Conservation (phyloP, 2,113 vertebrate species). For the Erythrolamprus reginae region DNA sequence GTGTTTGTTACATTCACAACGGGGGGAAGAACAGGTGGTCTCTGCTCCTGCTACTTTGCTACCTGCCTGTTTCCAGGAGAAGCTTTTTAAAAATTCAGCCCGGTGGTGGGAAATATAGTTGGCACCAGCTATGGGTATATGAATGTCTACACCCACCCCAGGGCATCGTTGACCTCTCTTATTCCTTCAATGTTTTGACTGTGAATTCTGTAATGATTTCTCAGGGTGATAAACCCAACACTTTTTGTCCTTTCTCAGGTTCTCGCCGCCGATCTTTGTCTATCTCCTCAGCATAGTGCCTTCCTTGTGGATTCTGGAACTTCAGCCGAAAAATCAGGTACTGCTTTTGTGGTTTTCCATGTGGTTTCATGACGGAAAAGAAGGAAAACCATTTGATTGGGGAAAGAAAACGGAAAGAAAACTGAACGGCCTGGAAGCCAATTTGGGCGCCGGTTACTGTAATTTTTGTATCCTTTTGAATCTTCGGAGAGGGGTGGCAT, state of each 20-base stretch:
- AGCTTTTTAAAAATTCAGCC: background rate
- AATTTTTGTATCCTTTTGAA: no score
- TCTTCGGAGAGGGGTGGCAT: no score
- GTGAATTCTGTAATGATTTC: background rate
- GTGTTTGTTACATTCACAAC: no score
- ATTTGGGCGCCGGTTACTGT: no score
- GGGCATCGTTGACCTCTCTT: constrained; percentile 11
- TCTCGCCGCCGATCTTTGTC: constrained; percentile 90
- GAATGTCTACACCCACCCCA: background rate
- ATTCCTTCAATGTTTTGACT: background rate
- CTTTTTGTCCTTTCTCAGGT: constrained; percentile 69
- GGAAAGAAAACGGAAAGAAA: no score
- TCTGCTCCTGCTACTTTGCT: no score
- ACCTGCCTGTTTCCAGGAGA: background rate
- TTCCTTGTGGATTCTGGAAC: constrained; percentile 91
- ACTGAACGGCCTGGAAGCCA: no score
- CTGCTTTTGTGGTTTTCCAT: background rate
- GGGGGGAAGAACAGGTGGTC: no score
- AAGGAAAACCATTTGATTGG: no score
- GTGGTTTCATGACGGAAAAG: background rate
- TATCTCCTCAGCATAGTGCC: constrained; percentile 91
- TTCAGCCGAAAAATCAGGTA: constrained; percentile 78
- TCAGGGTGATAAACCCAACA: constrained; percentile 1
- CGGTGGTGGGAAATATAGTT: background rate
- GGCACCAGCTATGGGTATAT: background rate